A percentile compares a stretch with the other conserved stretches of the same genome.
These are phyloP conservation scores for Periphyllus acericola DNA, from an alignment of 2,888 invertebrate species.

Conservation along the genomic window DNA sequence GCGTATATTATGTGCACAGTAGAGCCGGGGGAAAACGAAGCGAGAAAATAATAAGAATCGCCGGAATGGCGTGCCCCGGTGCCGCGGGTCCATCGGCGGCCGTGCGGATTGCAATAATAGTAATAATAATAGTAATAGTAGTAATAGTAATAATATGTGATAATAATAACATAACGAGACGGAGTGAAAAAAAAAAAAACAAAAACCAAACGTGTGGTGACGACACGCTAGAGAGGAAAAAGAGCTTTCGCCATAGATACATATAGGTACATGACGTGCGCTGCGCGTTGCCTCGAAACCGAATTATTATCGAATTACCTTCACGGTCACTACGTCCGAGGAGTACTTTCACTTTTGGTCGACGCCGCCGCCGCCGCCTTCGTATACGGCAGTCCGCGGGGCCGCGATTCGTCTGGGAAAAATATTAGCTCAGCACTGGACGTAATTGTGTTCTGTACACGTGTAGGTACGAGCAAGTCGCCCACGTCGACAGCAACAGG, in stretches of 20 bases:
- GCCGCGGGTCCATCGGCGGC: neutral
- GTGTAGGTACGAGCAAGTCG: neutral
- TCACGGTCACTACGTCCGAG: constrained; percentile 59
- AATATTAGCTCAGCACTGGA: neutral
- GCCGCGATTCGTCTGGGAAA: constrained; percentile 22
- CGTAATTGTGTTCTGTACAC: neutral
- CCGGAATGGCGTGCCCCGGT: neutral
- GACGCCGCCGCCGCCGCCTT: constrained; percentile 14
- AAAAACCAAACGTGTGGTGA: constrained; percentile 21
- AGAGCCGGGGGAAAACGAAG: too few species aligned
- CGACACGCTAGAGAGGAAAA: constrained; percentile 49
- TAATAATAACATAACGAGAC: neutral
- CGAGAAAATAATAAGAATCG: constrained; percentile 1
- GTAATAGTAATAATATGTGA: neutral
- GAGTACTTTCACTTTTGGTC: constrained; percentile 58
- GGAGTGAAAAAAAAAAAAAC: constrained; percentile 20
- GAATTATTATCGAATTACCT: constrained; percentile 62
- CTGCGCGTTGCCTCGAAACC: constrained; percentile 50
- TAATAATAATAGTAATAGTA: neutral
- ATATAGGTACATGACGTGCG: neutral
- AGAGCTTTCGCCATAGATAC: constrained; percentile 59
- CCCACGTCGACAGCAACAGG: too few species aligned
- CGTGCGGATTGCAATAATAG: neutral
- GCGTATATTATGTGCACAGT: too few species aligned
- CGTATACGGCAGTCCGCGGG: neutral